Evolutionary conservation across 2,888 invertebrate genomes (phyloP).

Genomic region (Caradrina clavipalpis): DNA sequence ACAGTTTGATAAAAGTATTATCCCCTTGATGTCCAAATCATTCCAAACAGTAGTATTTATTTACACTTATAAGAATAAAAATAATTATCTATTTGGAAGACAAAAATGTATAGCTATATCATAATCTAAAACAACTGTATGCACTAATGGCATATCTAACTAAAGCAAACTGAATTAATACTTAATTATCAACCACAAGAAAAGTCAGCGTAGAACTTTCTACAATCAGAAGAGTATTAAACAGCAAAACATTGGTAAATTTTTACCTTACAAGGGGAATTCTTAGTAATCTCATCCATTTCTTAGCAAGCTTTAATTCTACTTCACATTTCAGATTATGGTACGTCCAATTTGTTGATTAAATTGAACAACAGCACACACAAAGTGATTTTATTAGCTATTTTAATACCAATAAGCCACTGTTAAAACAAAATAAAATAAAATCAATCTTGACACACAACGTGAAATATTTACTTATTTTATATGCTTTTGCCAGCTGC

Average conservation of each 20-base stretch:
- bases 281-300: slow-evolving; percentile 88
- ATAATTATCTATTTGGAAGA: slow-evolving; percentile 41
- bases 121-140: slow-evolving; percentile 56
- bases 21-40: slow-evolving; percentile 63
- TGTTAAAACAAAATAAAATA: slow-evolving; percentile 86
- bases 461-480: slow-evolving; percentile 85
- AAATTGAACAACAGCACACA: slow-evolving; percentile 81
- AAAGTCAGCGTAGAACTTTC: slow-evolving; percentile 64
- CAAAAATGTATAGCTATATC: slow-evolving; percentile 49
- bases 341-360: slow-evolving; percentile 78
- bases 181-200: slow-evolving; percentile 57
- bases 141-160: slow-evolving; percentile 60
- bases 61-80: slow-evolving; percentile 44
- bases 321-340: slow-evolving; percentile 86
- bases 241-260: slow-evolving; percentile 77
- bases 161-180: slow-evolving; percentile 60
- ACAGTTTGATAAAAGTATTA: slow-evolving; percentile 42
- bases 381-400: slow-evolving; percentile 86
- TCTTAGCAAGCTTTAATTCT: slow-evolving; percentile 81
- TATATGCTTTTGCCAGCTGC: slow-evolving; percentile 70
- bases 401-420: slow-evolving; percentile 88
- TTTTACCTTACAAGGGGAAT: slow-evolving; percentile 90
- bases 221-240: slow-evolving; percentile 69
- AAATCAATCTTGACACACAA: slow-evolving; percentile 87
- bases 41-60: slow-evolving; percentile 43